Evolutionary conservation across 2,797 vertebrate species (phyloP).

Genomic region (Podargus strigoides): DNA sequence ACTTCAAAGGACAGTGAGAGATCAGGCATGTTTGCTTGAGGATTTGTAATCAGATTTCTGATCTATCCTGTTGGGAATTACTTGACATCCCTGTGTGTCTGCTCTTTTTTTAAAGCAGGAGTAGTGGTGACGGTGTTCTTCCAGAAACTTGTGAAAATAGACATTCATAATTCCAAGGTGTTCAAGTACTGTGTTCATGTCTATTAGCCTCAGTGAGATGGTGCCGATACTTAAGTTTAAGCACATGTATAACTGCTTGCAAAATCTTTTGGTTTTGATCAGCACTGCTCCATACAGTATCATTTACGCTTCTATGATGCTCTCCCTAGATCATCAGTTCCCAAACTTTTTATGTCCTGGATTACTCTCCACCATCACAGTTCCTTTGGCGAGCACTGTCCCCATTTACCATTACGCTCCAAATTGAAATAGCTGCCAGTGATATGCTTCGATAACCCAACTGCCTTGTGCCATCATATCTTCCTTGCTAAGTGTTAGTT

Average conservation of each 20-base stretch:
- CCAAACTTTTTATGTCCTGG: background rate
- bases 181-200: background rate
- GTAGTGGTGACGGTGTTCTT: background rate
- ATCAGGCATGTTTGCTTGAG: fast-evolving
- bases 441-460: background rate
- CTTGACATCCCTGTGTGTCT: background rate
- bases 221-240: background rate
- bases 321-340: background rate
- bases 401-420: background rate
- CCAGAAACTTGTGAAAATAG: background rate
- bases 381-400: background rate
- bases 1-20: background rate
- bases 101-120: background rate
- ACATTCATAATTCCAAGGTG: background rate
- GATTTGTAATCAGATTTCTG: background rate
- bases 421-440: background rate
- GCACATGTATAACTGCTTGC: background rate
- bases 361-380: background rate
- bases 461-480: background rate
- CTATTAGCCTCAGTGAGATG: background rate
- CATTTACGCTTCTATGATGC: fast-evolving
- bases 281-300: background rate
- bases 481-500: background rate
- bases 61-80: background rate
- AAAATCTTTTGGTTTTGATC: background rate